phyloP scores from a whole-genome alignment of 2,888 invertebrate species.

The Rotaria sp. region DNA sequence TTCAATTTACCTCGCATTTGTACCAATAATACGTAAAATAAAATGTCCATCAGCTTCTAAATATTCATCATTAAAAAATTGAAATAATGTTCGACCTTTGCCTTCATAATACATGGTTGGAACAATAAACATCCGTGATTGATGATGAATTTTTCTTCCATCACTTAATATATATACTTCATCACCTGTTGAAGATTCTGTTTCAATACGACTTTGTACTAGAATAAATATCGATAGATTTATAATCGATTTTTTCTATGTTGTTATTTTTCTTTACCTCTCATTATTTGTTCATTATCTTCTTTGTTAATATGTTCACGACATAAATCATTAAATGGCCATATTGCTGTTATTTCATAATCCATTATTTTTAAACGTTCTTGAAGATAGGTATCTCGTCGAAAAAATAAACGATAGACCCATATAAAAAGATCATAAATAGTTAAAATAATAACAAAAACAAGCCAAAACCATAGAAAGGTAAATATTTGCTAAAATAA shows the following conservation, averaged over 20 bases:
- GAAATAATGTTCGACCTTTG: not conserved
- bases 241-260: too few species aligned
- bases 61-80: not conserved
- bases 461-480: slow-evolving; percentile 40
- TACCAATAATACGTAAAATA: slow-evolving; percentile 8
- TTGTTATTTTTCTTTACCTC: not conserved
- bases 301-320: not conserved
- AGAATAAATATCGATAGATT: not conserved
- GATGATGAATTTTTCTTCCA: slow-evolving; percentile 6
- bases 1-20: not conserved
- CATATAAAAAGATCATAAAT: slow-evolving; percentile 36
- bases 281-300: not conserved
- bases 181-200: not conserved
- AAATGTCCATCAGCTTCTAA: slow-evolving; percentile 21
- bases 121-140: slow-evolving; percentile 11
- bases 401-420: slow-evolving; percentile 39
- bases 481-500: slow-evolving; percentile 38
- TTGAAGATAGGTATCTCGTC: not conserved
- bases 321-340: not conserved
- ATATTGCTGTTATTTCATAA: not conserved
- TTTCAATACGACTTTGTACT: not conserved
- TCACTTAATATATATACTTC: not conserved
- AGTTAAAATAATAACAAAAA: slow-evolving; percentile 32
- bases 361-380: not conserved
- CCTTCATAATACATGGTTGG: not conserved